A percentile compares a stretch with the other conserved stretches of the same genome.
Evolutionary conservation across 1,140 invertebrate genomes (phyloP).

Genomic region (Hycleus cichorii): DNA sequence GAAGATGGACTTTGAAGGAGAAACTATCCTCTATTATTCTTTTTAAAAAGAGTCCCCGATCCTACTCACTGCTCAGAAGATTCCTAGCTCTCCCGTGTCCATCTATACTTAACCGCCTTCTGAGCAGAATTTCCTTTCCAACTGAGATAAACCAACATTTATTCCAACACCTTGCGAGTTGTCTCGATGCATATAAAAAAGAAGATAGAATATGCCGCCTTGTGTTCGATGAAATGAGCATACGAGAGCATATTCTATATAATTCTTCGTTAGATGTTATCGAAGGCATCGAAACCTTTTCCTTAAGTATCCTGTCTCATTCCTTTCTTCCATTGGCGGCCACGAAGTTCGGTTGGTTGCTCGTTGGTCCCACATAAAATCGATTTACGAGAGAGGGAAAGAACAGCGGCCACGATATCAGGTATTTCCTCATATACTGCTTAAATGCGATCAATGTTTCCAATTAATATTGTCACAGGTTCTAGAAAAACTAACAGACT

Average conservation of each 20-base stretch:
- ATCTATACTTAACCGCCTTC: conserved; percentile 1
- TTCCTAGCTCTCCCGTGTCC: conserved; percentile 8
- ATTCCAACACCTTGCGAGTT: conserved; percentile 8
- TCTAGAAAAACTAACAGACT: too few relatives aligned
- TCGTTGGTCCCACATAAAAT: neutral
- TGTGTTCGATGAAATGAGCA: conserved; percentile 15
- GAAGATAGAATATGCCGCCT: conserved; percentile 8
- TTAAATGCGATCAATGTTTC: too few relatives aligned
- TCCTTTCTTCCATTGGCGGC: neutral
- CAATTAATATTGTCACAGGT: too few relatives aligned
- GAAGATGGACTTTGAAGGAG: conserved; percentile 11
- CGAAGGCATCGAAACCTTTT: neutral
- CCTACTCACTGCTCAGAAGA: neutral
- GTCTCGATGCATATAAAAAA: conserved; percentile 1
- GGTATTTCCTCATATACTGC: too few relatives aligned
- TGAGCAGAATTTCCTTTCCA: conserved; percentile 11
- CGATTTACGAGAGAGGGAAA: too few relatives aligned
- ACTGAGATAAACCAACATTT: conserved; percentile 10
- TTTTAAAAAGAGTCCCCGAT: conserved; percentile 6
- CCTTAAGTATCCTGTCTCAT: neutral
- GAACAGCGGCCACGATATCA: too few relatives aligned
- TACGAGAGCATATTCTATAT: conserved; percentile 10
- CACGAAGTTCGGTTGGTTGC: too few relatives aligned
- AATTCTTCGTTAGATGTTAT: neutral
- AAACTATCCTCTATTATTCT: conserved; percentile 13